Evolutionary conservation across 1,140 invertebrate genomes (phyloP).

Genomic region (Stegodyphus mimosarum): DNA sequence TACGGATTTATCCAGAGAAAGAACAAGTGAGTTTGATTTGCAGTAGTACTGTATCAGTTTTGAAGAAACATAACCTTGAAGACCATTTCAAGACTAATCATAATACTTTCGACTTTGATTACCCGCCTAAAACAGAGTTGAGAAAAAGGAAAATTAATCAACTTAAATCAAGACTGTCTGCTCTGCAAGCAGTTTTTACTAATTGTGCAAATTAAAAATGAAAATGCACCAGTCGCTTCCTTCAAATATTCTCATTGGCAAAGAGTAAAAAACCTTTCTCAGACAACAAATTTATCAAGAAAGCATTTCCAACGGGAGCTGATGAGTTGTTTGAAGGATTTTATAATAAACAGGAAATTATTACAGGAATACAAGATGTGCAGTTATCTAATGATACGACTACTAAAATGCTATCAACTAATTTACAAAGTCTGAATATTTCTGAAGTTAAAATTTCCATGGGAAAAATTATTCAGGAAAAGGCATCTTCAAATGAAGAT

Average conservation of each 20-base stretch:
- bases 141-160: conserved; percentile 4
- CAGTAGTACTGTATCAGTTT: conserved; percentile 1
- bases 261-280: background rate
- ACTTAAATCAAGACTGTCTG: background rate
- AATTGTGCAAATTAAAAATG: conserved; percentile 6
- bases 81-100: background rate
- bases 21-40: background rate
- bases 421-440: too few species aligned
- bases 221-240: background rate
- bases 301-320: background rate
- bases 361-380: too few species aligned
- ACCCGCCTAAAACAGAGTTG: conserved; percentile 11
- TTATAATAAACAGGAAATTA: too few species aligned
- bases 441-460: too few species aligned
- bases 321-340: too few species aligned
- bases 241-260: conserved; percentile 15
- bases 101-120: background rate
- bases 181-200: too few species aligned
- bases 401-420: too few species aligned
- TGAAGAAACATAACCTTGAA: conserved; percentile 7
- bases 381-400: too few species aligned
- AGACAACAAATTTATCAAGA: too few species aligned
- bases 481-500: too few species aligned
- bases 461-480: too few species aligned
- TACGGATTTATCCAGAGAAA: background rate